phyloP scores from a whole-genome alignment of 2,113 vertebrate species.

The Xyliphius kryptos region DNA sequence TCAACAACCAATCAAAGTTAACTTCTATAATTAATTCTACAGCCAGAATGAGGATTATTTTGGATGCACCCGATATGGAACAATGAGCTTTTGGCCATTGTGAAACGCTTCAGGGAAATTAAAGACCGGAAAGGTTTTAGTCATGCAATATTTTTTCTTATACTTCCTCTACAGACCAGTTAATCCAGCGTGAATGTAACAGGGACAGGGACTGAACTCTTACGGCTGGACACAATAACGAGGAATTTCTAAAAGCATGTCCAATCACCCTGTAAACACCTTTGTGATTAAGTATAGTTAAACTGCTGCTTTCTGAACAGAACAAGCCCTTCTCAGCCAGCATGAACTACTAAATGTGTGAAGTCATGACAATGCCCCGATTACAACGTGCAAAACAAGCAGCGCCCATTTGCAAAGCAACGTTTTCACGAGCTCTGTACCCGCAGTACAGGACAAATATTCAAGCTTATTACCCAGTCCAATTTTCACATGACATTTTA shows the following conservation, averaged over 20 bases:
- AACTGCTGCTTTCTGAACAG: too few species aligned
- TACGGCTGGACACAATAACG: constrained; percentile 9
- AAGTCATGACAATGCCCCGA: background rate
- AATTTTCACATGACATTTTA: constrained; percentile 32
- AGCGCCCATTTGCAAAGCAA: background rate
- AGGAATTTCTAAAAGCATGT: constrained; percentile 9
- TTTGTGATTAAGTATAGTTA: too few species aligned
- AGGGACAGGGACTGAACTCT: background rate
- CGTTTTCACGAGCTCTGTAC: constrained; percentile 1
- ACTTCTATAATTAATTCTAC: too few species aligned
- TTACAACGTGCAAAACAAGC: constrained; percentile 8
- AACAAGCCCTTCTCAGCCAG: background rate
- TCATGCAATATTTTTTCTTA: too few species aligned
- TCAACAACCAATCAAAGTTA: too few species aligned
- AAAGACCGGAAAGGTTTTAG: too few species aligned
- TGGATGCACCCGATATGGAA: too few species aligned
- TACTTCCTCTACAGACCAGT: background rate
- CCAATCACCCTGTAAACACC: constrained; percentile 14
- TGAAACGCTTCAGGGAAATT: background rate
- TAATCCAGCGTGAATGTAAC: constrained; percentile 6
- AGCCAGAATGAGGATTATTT: too few species aligned
- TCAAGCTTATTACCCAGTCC: background rate
- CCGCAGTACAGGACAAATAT: background rate
- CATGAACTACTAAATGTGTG: background rate
- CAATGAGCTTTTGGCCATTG: background rate